Base-by-base conservation (phyloP, 2,888 invertebrate species). In the Agrotis segetum region DNA sequence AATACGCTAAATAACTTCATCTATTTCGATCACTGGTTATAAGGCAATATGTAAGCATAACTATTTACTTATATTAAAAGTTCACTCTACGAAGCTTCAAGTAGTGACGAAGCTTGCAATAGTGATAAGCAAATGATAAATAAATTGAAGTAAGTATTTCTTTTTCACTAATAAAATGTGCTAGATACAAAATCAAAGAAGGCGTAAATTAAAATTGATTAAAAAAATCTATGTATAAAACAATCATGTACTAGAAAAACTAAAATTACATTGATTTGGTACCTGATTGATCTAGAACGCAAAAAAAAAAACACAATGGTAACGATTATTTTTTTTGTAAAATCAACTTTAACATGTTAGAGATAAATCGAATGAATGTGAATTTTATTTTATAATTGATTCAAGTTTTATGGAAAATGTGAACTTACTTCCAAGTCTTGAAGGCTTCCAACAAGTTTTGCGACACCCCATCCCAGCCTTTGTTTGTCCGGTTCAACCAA, bases 401-500 rank as follows among this genome's bases (percentile, higher is more conserved):
- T 40, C 11, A 11, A 40, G 40, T 40, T 9, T 40, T 40, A 13
- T 17, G 2, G 14, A 40, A 49, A 34, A 9, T 14, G 11, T 24
- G 0, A 19, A 86, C 89, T 89, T 66, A 97, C 98, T 93, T 99
- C 99, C 58, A 99, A 98, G 92, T 99, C 99, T 97, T 99, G 98
- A 55, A 99, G 95, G 89, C 99, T 98, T 29, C 99, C 99, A 1
- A 99, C 99, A 82, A 99, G 97, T 92, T 99, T 99, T 0, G 99
- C 99, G 4, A 99, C 98, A 19, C 99, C 99, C 99, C 99, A 99
- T 0, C 99, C 99, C 34, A 99, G 96, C 71, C 98, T 97, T 88
- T 98, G 98, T 56, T 98, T 98, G 91, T 99, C 99, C 0, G 99
- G 99, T 90, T 99, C 99, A 0, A 99, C 99, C 17, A 99, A 96